A percentile compares a stretch with the other conserved stretches of the same genome.
Evolutionary conservation across 1,140 invertebrate genomes (phyloP).

Genomic region (Scaptomyza montana): DNA sequence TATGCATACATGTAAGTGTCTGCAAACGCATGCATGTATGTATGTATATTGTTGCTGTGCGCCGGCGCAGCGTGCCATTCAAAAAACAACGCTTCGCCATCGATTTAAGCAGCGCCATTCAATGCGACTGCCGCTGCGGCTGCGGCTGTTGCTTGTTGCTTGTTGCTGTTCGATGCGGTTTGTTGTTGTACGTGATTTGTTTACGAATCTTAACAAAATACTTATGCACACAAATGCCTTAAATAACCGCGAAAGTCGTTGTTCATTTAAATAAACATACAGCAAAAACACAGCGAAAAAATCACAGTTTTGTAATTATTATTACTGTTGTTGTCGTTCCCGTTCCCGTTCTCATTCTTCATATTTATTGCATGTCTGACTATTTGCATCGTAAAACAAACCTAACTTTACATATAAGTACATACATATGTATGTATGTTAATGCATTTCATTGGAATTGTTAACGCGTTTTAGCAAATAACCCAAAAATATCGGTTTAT

Average conservation of each 20-base stretch:
- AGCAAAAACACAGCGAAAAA: conserved; percentile 25
- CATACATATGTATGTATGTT: too few species aligned
- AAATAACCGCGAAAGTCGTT: conserved; percentile 72
- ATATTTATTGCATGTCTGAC: conserved; percentile 31
- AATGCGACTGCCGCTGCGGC: conserved; percentile 20
- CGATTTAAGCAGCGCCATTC: conserved; percentile 29
- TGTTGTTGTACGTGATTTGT: conserved; percentile 77
- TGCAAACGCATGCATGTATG: neutral
- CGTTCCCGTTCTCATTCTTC: conserved; percentile 5
- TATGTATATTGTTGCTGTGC: conserved; percentile 3
- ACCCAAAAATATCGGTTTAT: too few species aligned
- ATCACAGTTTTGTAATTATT: conserved; percentile 50
- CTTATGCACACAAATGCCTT: conserved; percentile 67
- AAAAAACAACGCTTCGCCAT: conserved; percentile 31
- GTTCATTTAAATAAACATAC: conserved; percentile 60
- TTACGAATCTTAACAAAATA: conserved; percentile 77
- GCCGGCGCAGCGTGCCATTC: conserved; percentile 41
- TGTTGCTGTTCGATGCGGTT: conserved; percentile 19
- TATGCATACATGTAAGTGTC: too few species aligned
- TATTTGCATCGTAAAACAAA: conserved; percentile 9
- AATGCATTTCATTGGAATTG: too few species aligned
- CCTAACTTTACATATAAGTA: too few species aligned
- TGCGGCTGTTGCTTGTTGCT: conserved; percentile 10
- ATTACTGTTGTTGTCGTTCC: conserved; percentile 10
- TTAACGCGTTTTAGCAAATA: too few species aligned